Evolutionary conservation across 2,888 invertebrate genomes (phyloP).

Genomic region (Arctia plantaginis): DNA sequence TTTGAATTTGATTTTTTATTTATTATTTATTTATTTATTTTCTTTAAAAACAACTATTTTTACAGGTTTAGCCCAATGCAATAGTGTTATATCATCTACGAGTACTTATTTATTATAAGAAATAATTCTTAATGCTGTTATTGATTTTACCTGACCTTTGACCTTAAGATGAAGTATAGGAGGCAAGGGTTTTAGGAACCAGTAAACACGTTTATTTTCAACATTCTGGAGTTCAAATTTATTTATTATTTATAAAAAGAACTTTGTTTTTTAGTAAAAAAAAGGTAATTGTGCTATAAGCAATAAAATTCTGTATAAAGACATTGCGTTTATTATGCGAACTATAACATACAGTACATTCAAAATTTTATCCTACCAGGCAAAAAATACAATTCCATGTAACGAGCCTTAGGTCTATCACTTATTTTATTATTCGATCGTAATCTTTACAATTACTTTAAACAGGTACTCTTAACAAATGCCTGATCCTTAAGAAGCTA

Average conservation of each 20-base stretch:
- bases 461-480: slow-evolving; percentile 51
- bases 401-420: neutral
- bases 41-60: no score
- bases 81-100: no score
- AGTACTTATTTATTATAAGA: no score
- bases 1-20: no score
- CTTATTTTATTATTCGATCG: neutral
- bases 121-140: no score
- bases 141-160: no score
- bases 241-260: neutral
- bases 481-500: slow-evolving; percentile 58
- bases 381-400: neutral
- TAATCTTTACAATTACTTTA: neutral
- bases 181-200: neutral
- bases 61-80: no score
- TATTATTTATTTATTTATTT: no score
- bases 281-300: no score
- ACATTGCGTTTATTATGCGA: neutral
- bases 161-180: neutral
- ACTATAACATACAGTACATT: neutral
- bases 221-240: neutral
- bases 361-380: neutral
- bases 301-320: neutral
- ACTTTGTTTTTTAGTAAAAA: neutral
- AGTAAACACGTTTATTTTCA: neutral